Conservation (phyloP, 1,140 invertebrate genomes). For the Heterodera schachtii region DNA sequence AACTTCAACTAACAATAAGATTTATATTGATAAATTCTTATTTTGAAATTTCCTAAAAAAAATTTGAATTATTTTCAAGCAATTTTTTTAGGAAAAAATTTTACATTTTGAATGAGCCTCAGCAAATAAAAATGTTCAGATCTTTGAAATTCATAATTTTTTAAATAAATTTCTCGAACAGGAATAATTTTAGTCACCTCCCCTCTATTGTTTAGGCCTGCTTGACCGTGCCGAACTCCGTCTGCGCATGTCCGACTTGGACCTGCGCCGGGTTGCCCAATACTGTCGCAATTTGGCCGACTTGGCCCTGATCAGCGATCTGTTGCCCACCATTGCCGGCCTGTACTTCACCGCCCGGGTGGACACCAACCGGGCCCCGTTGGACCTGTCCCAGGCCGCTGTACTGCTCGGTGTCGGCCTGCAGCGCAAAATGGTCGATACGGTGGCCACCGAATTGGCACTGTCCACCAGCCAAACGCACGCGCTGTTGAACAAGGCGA, state of each 20-base stretch:
- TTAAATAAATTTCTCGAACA: no score
- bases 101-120: no score
- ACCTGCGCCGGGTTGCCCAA: conserved; percentile 83
- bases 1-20: no score
- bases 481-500: conserved; percentile 83
- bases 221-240: conserved; percentile 71
- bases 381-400: conserved; percentile 71
- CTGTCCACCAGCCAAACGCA: conserved; percentile 82
- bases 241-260: conserved; percentile 78
- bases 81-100: no score
- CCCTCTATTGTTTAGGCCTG: background rate
- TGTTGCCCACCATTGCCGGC: conserved; percentile 78
- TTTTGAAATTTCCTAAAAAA: no score
- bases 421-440: conserved; percentile 87
- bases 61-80: no score
- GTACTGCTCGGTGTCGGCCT: conserved; percentile 86
- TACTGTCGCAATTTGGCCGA: conserved; percentile 91
- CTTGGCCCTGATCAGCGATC: conserved; percentile 87
- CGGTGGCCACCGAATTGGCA: conserved; percentile 79
- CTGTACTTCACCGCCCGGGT: conserved; percentile 76
- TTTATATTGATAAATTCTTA: no score
- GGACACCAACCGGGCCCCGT: conserved; percentile 2
- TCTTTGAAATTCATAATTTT: conserved; percentile 10
- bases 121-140: background rate
- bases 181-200: no score